Evolutionary conservation across 2,113 vertebrate species (phyloP).

Genomic region (Mixornis gularis): DNA sequence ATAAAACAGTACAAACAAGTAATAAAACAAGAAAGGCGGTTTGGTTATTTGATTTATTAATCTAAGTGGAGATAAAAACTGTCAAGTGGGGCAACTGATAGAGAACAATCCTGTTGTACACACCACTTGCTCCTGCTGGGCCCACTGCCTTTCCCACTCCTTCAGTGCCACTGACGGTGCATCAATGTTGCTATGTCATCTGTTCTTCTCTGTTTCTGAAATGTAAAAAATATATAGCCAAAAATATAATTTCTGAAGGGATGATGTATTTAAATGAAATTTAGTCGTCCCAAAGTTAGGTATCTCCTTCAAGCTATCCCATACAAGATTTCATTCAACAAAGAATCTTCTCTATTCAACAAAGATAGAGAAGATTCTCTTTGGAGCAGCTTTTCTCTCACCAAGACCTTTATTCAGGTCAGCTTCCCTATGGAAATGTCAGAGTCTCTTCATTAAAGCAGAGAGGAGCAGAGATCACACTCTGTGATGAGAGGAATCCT

Average conservation of each 20-base stretch:
- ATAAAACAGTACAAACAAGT: neutral
- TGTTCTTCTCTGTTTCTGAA: neutral
- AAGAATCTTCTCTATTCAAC: too few species aligned
- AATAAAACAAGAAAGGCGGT: neutral
- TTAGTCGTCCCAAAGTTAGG: neutral
- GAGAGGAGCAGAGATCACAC: neutral
- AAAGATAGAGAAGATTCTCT: neutral
- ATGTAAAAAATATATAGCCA: neutral
- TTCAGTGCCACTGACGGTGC: neutral
- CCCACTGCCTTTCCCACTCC: neutral
- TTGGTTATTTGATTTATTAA: conserved; percentile 11
- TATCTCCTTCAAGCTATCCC: neutral
- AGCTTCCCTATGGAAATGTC: neutral
- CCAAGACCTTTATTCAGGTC: neutral
- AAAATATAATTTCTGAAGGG: neutral
- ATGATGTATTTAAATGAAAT: neutral
- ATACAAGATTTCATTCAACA: neutral
- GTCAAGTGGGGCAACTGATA: neutral
- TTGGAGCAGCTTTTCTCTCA: neutral
- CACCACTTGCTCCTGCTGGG: neutral
- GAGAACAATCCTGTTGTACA: neutral
- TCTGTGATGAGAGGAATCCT: neutral
- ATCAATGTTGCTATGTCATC: rapidly evolving
- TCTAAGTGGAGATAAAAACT: neutral
- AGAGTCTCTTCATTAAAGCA: neutral